Conservation (phyloP, 2,113 vertebrate genomes). For the Glareola pratincola region DNA sequence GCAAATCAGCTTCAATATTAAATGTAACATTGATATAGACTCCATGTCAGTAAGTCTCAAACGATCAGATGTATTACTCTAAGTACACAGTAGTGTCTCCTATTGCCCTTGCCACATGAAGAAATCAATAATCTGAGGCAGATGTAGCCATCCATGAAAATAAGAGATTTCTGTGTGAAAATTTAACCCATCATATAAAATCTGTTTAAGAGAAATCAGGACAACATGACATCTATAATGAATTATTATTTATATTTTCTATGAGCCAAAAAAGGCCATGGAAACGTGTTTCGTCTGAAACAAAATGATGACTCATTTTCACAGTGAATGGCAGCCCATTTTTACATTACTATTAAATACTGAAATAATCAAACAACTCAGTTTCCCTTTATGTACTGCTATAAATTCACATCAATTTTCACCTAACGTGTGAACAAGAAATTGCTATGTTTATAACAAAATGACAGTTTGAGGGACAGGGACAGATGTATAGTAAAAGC, state of each 20-base stretch:
- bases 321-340: background rate
- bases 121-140: constrained; percentile 6
- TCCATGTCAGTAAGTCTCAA: background rate
- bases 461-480: background rate
- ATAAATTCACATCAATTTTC: background rate
- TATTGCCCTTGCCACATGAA: background rate
- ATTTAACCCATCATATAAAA: background rate
- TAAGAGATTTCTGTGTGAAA: background rate
- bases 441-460: background rate
- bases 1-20: constrained; percentile 7
- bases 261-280: background rate
- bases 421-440: background rate
- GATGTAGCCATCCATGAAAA: constrained; percentile 26
- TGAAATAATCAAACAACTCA: background rate
- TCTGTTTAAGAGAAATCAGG: constrained; percentile 3
- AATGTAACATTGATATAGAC: constrained; percentile 22
- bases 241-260: constrained; percentile 16
- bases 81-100: background rate
- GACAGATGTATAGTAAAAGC: background rate
- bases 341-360: background rate
- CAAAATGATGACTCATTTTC: background rate
- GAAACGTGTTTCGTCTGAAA: background rate
- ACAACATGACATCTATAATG: background rate
- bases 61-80: constrained; percentile 34
- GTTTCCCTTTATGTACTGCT: background rate